phyloP scores from a whole-genome alignment of 2,888 invertebrate genomes.

The Marronus borbonicus region DNA sequence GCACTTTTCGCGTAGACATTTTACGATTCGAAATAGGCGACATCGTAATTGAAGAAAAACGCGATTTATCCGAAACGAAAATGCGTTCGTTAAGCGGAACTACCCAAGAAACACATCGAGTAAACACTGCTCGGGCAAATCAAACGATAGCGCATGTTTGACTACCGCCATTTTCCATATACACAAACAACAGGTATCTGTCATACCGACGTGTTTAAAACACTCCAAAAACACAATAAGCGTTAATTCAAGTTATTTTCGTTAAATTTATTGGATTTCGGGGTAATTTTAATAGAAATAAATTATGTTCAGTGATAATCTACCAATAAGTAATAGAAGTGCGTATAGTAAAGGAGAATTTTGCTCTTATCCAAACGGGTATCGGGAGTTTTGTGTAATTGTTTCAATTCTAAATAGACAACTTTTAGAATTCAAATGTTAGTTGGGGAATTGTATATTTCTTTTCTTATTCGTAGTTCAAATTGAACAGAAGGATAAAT shows the following conservation, averaged over 20 bases:
- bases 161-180: constrained; percentile 66
- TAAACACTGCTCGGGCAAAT: constrained; percentile 71
- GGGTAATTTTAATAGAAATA: not conserved
- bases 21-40: constrained; percentile 35
- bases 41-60: constrained; percentile 32
- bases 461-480: not conserved
- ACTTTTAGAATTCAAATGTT: not conserved
- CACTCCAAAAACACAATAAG: constrained; percentile 32
- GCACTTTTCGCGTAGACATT: constrained; percentile 43
- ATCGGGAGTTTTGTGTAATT: not conserved
- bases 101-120: constrained; percentile 70
- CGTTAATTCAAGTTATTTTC: constrained; percentile 8
- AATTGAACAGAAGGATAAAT: not conserved
- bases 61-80: constrained; percentile 37
- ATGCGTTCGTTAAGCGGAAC: constrained; percentile 55
- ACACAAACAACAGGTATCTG: constrained; percentile 58
- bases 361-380: not conserved
- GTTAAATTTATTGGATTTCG: not conserved
- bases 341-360: not conserved
- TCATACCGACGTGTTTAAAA: constrained; percentile 58
- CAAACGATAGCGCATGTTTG: constrained; percentile 69
- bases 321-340: not conserved
- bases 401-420: not conserved
- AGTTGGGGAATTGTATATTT: not conserved
- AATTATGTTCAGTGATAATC: not conserved